Percentiles rank a stretch among this genome's conserved stretches.
phyloP scores from a whole-genome alignment of 2,113 vertebrate species.

The Rutilus rutilus region DNA sequence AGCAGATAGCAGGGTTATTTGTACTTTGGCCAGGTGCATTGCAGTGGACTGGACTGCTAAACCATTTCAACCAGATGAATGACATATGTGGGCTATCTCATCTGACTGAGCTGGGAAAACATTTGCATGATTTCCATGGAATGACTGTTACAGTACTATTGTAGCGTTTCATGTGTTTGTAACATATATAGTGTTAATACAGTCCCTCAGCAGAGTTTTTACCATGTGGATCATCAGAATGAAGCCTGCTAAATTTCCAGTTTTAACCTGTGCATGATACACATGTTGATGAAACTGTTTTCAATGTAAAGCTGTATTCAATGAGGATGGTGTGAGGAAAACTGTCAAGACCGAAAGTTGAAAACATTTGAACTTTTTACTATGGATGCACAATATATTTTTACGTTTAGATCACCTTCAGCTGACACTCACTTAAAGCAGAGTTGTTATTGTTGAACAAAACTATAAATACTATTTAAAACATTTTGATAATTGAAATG shows the following conservation, averaged over 20 bases:
- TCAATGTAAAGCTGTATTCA: not conserved
- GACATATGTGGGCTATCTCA: not conserved
- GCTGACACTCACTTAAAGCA: not conserved
- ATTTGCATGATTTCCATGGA: not conserved
- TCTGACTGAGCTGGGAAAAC: not conserved
- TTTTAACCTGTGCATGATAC: not conserved
- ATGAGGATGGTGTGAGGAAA: not conserved
- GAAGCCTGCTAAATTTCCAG: not conserved
- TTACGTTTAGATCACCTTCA: not conserved
- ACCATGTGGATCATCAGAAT: not conserved
- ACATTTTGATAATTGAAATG: not conserved
- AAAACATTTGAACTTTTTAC: not conserved
- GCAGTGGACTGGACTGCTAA: not conserved
- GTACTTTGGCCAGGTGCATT: constrained; percentile 73
- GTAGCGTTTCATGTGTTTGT: not conserved
- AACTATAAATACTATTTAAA: not conserved
- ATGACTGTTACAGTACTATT: not conserved
- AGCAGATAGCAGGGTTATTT: constrained; percentile 23
- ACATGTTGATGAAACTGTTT: not conserved
- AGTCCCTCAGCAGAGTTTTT: not conserved
- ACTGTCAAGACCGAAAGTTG: not conserved
- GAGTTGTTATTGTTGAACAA: not conserved
- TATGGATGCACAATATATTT: not conserved
- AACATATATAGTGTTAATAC: no score
- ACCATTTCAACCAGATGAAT: not conserved